Evolutionary conservation across 2,888 invertebrate species (phyloP), one percentile per base, ranked within the genome.

Genomic region (Trichogramma evanescens): DNA sequence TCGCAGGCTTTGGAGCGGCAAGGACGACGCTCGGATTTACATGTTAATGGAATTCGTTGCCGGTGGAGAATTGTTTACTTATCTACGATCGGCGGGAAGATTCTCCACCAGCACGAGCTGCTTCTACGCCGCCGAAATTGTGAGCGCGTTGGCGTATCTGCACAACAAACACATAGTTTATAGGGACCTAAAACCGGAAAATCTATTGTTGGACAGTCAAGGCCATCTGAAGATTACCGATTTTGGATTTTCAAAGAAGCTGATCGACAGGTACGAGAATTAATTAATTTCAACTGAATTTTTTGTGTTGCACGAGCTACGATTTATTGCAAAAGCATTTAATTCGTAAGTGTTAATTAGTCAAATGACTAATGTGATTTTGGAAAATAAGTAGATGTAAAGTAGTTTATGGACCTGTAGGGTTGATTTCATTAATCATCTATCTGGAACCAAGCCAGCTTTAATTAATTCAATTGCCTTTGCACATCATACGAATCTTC

Each of bases 221-320:
- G 98, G 98, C 0, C 97, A 98, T 78, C 80, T 98, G 71, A 97
- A 96, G 81, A 93, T 98, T 70, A 97, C 96, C 6, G 98, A 98
- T 78, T 98, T 98, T 75, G 97, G 98, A 8, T 98, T 98, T 77
- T 95, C 97, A 50, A 98, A 98, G 80, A 91, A 92, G 72, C 81
- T 98, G 52, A 87, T 88, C 2, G 97, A 97, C 78, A 87, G 86
- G 86, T 86, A 69, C 63, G 72, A 48, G 55, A 40, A 26, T 45
- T 41, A 46, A 42, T 9, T 53, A 50, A 38, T 9, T 7, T 26
- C 48, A 9, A 8, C 9, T 10, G 46, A 1, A 46, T 43, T 13
- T 42, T 42, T 50, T n/a, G 42, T 8, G 50, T 9, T 40, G n/a
- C n/a, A n/a, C 4, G 5, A 43, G n/a, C 2, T 44, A 4, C 13